Conservation (phyloP, 1,140 invertebrate genomes). For the Drosophila lini region DNA sequence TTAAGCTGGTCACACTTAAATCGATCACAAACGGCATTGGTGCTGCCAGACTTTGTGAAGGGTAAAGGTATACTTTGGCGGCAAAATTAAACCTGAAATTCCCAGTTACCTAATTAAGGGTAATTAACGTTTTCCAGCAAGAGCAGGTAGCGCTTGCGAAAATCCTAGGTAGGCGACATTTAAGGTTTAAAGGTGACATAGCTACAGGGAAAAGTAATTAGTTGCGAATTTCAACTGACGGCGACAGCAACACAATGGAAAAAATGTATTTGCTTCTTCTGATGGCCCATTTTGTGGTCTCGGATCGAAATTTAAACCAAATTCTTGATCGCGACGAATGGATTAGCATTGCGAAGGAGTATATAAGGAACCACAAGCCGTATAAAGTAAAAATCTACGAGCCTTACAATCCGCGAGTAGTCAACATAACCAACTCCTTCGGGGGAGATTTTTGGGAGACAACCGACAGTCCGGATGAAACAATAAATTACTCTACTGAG, state of each 20-base stretch:
- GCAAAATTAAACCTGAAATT: conserved; percentile 18
- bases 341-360: conserved; percentile 43
- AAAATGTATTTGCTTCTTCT: conserved; percentile 34
- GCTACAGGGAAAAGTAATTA: conserved; percentile 28
- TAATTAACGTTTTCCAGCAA: conserved; percentile 16
- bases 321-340: conserved; percentile 46
- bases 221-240: conserved; percentile 16
- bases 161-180: conserved; percentile 36
- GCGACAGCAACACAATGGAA: conserved; percentile 33
- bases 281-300: conserved; percentile 1
- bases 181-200: conserved; percentile 13
- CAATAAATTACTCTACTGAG: background rate
- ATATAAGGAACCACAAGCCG: conserved; percentile 38
- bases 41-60: background rate
- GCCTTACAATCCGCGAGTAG: conserved; percentile 38
- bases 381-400: conserved; percentile 45
- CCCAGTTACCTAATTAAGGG: conserved; percentile 13
- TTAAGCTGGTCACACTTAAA: background rate
- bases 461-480: conserved; percentile 4
- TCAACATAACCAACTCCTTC: conserved; percentile 2
- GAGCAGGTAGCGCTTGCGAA: conserved; percentile 14
- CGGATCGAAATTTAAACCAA: conserved; percentile 16
- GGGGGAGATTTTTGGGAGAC: conserved; percentile 11
- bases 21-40: background rate
- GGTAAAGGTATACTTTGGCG: background rate